phyloP scores from a whole-genome alignment of 2,797 vertebrate genomes.

The Monodelphis domestica region DNA sequence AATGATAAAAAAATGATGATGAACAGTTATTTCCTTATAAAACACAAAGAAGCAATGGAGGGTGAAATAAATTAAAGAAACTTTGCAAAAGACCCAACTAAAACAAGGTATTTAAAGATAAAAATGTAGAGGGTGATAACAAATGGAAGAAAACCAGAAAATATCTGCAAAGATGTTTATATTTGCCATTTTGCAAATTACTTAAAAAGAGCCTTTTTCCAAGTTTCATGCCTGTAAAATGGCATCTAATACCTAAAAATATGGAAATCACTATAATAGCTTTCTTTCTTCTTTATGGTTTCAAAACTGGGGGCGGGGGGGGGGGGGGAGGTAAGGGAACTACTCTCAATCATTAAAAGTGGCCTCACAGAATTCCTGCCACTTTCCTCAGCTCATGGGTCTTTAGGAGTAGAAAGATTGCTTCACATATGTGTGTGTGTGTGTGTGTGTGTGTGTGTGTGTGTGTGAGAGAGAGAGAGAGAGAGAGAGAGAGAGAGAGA shows the following conservation, averaged over 20 bases:
- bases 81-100: not conserved
- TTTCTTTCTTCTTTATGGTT: not conserved
- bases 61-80: not conserved
- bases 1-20: not conserved
- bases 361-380: not conserved
- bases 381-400: not conserved
- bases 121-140: not conserved
- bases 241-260: not conserved
- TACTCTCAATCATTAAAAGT: not conserved
- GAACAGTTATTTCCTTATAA: not conserved
- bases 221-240: not conserved
- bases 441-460: no score
- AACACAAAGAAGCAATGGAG: not conserved
- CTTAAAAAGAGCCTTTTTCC: not conserved
- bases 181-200: not conserved
- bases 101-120: not conserved
- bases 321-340: not conserved
- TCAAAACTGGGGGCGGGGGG: not conserved
- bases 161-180: not conserved
- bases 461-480: no score
- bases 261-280: not conserved
- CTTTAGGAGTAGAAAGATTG: not conserved
- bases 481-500: no score
- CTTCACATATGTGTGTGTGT: not conserved
- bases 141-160: not conserved